A percentile compares a stretch with the other conserved stretches of the same genome.
These are phyloP conservation scores for Conistra vaccinii DNA, from an alignment of 2,888 invertebrate genomes.

Conservation along the genomic window DNA sequence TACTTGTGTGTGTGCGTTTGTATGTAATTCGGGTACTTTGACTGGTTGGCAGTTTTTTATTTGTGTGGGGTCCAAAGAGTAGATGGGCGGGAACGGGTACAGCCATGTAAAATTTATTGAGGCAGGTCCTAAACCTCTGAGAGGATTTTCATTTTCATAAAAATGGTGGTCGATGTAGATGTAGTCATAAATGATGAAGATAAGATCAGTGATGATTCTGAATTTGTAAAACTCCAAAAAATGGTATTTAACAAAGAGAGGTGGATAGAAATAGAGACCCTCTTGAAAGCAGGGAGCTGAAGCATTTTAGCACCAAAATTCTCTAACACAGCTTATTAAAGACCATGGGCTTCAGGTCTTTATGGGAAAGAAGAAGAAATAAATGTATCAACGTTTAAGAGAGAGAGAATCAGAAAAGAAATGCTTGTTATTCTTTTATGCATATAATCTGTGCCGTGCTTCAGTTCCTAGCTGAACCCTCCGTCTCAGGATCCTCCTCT, in stretches of 20 bases:
- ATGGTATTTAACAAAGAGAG: no score
- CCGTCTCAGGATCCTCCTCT: no score
- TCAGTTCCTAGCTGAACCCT: neutral
- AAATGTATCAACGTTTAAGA: no score
- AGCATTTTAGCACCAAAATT: no score
- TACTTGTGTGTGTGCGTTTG: conserved; percentile 73
- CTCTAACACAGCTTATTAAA: neutral
- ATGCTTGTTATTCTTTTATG: neutral
- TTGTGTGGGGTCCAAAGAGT: conserved; percentile 76
- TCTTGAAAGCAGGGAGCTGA: no score
- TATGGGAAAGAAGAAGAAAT: no score
- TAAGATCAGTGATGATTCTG: neutral
- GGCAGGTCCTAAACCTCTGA: conserved; percentile 16
- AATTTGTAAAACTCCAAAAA: neutral
- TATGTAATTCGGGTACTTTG: conserved; percentile 85
- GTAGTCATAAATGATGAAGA: neutral
- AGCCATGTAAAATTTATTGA: neutral
- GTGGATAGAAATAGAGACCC: no score
- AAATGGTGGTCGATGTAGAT: no score
- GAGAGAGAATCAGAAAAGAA: no score
- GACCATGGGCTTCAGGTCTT: neutral
- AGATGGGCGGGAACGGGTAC: conserved; percentile 30
- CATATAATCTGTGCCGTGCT: neutral
- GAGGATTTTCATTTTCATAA: neutral
- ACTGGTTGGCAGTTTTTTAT: conserved; percentile 70